Evolutionary conservation across 2,888 invertebrate genomes (phyloP).

Genomic region (Atrina japonica): DNA sequence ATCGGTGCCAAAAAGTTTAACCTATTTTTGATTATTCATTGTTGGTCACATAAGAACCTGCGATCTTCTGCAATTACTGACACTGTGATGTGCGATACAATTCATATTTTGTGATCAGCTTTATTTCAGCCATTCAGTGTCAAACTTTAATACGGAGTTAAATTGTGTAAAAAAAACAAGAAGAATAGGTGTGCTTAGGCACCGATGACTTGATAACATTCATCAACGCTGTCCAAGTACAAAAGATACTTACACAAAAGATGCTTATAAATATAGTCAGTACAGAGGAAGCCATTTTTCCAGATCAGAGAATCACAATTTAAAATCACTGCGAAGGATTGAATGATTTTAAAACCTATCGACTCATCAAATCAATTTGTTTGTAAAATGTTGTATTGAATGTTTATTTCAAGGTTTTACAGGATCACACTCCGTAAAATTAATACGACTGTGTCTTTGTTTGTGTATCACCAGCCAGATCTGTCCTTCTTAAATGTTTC

Average conservation of each 20-base stretch:
- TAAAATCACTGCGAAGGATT: background rate
- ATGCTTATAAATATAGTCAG: background rate
- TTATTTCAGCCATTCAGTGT: background rate
- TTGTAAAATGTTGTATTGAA: constrained; percentile 24
- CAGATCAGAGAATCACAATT: constrained; percentile 10
- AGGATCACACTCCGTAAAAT: constrained; percentile 20
- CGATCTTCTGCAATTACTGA: constrained; percentile 10
- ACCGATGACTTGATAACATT: too few species aligned
- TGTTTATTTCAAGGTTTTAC: constrained; percentile 12
- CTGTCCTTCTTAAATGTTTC: too few species aligned
- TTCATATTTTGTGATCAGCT: background rate
- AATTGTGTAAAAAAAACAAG: constrained; percentile 5
- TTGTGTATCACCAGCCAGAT: constrained; percentile 2
- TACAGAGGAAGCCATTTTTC: constrained; percentile 22
- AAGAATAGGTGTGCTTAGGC: too few species aligned
- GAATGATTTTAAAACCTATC: constrained; percentile 17
- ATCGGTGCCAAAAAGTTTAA: background rate
- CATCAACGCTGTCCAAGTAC: too few species aligned
- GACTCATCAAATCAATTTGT: constrained; percentile 17
- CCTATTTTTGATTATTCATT: constrained; percentile 5
- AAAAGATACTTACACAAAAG: too few species aligned
- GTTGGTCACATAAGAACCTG: constrained; percentile 8
- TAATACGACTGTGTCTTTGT: constrained; percentile 13
- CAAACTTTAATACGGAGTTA: constrained; percentile 4
- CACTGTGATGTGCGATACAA: background rate